A percentile compares a stretch with the other conserved stretches of the same genome.
phyloP scores from a whole-genome alignment of 2,888 invertebrate species.

The Amorpha juglandis region DNA sequence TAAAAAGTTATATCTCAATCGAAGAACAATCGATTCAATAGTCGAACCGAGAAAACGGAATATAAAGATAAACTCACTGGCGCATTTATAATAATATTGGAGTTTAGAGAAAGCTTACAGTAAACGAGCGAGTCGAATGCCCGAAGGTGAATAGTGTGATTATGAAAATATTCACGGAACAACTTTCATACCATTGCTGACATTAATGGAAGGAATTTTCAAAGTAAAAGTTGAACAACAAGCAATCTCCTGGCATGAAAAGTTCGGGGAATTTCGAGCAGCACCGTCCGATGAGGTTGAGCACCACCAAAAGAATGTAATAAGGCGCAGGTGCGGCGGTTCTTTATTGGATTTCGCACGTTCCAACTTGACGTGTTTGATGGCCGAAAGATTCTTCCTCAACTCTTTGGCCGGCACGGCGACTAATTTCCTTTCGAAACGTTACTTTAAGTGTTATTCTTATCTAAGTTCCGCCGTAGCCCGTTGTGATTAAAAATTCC shows the following conservation, averaged over 20 bases:
- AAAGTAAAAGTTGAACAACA: constrained; percentile 79
- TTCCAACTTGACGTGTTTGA: constrained; percentile 80
- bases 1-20: too few species aligned
- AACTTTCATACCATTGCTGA: constrained; percentile 66
- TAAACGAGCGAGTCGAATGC: constrained; percentile 41
- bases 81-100: neutral
- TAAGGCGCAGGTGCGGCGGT: constrained; percentile 81
- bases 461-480: constrained; percentile 13
- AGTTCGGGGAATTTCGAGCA: constrained; percentile 70
- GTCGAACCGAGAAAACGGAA: neutral
- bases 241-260: constrained; percentile 76
- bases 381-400: constrained; percentile 79
- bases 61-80: neutral
- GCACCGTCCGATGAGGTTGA: constrained; percentile 65
- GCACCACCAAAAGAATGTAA: constrained; percentile 81
- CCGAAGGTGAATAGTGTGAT: constrained; percentile 46
- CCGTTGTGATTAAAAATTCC: constrained; percentile 17
- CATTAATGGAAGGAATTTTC: constrained; percentile 78
- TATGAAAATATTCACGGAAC: constrained; percentile 62
- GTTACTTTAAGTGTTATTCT: constrained; percentile 50
- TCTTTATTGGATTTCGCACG: constrained; percentile 84
- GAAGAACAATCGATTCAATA: neutral
- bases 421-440: constrained; percentile 69
- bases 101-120: constrained; percentile 38
- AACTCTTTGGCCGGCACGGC: constrained; percentile 73